These are phyloP conservation scores for Drosophila setosimentum DNA, from an alignment of 2,888 invertebrate species.

Conservation along the genomic window DNA sequence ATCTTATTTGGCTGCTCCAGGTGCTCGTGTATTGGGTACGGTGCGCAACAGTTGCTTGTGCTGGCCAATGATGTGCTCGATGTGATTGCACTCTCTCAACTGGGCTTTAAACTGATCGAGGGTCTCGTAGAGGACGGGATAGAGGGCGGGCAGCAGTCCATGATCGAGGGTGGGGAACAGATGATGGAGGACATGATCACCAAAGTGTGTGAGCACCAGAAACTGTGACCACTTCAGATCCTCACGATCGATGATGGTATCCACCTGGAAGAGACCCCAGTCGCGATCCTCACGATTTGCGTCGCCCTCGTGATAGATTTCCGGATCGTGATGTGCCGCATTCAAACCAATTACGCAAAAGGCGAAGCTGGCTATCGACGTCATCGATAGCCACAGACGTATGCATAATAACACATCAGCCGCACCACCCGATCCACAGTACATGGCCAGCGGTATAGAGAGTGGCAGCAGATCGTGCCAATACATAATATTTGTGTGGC, in stretches of 20 bases:
- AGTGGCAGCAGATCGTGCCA: slow-evolving; percentile 85
- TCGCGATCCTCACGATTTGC: slow-evolving; percentile 87
- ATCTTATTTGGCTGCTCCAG: slow-evolving; percentile 64
- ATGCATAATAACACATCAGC: slow-evolving; percentile 65
- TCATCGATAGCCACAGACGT: slow-evolving; percentile 87
- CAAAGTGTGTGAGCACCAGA: slow-evolving; percentile 90
- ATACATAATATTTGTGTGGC: slow-evolving; percentile 79
- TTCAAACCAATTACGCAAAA: slow-evolving; percentile 89
- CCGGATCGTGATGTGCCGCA: slow-evolving; percentile 93
- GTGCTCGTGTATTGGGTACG: slow-evolving; percentile 84
- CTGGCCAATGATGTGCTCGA: slow-evolving; percentile 89
- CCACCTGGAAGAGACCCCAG: slow-evolving; percentile 92
- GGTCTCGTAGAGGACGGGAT: slow-evolving; percentile 86
- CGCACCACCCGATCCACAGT: slow-evolving; percentile 81
- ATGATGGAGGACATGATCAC: slow-evolving; percentile 92
- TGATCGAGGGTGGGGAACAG: slow-evolving; percentile 93
- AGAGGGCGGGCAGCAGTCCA: slow-evolving; percentile 88
- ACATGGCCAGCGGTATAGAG: slow-evolving; percentile 85
- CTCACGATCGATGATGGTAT: slow-evolving; percentile 90
- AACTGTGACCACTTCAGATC: slow-evolving; percentile 89
- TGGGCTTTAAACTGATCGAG: slow-evolving; percentile 83
- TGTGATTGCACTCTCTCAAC: slow-evolving; percentile 86
- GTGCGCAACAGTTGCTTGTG: slow-evolving; percentile 87
- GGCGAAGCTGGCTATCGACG: slow-evolving; percentile 87
- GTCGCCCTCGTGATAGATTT: slow-evolving; percentile 92